Percentiles rank a stretch among this genome's conserved stretches.
Evolutionary conservation across 2,797 vertebrate species (phyloP).

Genomic region (Crocodylus rhombifer): DNA sequence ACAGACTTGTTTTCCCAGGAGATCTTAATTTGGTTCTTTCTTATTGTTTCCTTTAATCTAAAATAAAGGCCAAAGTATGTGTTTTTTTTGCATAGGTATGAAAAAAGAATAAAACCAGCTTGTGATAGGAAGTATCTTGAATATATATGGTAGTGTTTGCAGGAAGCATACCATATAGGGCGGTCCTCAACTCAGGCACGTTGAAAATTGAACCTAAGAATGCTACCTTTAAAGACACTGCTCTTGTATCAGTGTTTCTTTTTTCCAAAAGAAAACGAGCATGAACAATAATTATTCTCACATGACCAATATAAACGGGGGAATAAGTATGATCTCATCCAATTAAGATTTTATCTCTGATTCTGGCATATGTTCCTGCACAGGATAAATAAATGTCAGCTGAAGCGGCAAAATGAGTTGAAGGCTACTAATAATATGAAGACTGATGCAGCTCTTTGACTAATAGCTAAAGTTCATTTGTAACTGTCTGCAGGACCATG

Average conservation of each 20-base stretch:
- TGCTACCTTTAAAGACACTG: neutral
- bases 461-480: constrained; percentile 23
- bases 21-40: neutral
- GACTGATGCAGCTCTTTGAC: neutral
- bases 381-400: neutral
- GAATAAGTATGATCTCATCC: neutral
- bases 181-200: neutral
- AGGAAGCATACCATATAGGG: neutral
- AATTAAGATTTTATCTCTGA: neutral
- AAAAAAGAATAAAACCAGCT: neutral
- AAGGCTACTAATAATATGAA: neutral
- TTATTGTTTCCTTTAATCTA: neutral
- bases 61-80: neutral
- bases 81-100: neutral
- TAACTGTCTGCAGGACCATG: neutral
- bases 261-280: neutral
- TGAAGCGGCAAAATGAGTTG: neutral
- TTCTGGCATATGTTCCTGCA: neutral
- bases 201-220: neutral
- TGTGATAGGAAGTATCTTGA: neutral
- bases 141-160: neutral
- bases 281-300: neutral
- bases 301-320: neutral
- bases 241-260: neutral
- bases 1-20: neutral